Percentiles rank a stretch among this genome's conserved stretches.
These are phyloP conservation scores for Heterotis niloticus DNA, from an alignment of 2,113 vertebrate genomes.

Conservation along the genomic window DNA sequence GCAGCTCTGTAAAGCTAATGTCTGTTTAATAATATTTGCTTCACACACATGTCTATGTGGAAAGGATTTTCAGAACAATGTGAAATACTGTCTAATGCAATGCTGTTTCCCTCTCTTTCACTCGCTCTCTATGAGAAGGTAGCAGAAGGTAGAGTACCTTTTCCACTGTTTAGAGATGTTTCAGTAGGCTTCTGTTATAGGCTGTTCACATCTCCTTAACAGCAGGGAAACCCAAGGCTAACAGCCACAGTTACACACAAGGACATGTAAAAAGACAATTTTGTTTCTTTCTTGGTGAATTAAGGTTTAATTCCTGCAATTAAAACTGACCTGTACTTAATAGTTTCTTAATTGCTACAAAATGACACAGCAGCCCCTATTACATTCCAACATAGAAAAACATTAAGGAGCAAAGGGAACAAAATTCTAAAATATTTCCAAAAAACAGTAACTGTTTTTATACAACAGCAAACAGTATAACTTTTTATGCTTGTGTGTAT, in stretches of 20 bases:
- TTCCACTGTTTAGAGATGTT: constrained; percentile 40
- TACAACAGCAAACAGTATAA: not conserved
- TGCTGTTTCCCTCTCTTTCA: constrained; percentile 17
- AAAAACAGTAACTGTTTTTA: not conserved
- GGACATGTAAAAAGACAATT: constrained; percentile 7
- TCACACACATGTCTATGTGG: constrained; percentile 37
- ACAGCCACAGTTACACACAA: constrained; percentile 29
- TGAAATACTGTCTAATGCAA: constrained; percentile 47
- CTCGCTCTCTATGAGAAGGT: constrained; percentile 29
- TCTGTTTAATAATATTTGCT: constrained; percentile 36
- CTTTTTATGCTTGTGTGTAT: not conserved
- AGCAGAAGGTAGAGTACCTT: constrained; percentile 42
- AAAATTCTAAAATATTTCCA: not conserved
- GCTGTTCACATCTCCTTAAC: constrained; percentile 38
- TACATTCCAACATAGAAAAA: not conserved
- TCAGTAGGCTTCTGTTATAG: constrained; percentile 47
- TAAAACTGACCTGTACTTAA: constrained; percentile 18
- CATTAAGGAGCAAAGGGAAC: not conserved
- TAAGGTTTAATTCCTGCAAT: constrained; percentile 1
- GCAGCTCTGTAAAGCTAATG: constrained; percentile 5
- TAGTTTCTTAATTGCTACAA: not conserved
- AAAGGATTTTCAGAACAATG: constrained; percentile 55
- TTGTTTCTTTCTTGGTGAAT: constrained; percentile 3
- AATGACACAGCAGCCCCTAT: not conserved
- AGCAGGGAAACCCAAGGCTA: constrained; percentile 29